Percentiles rank a stretch among this genome's conserved stretches.
Conservation (phyloP, 2,888 invertebrate genomes). For the Mythimna lalbum region DNA sequence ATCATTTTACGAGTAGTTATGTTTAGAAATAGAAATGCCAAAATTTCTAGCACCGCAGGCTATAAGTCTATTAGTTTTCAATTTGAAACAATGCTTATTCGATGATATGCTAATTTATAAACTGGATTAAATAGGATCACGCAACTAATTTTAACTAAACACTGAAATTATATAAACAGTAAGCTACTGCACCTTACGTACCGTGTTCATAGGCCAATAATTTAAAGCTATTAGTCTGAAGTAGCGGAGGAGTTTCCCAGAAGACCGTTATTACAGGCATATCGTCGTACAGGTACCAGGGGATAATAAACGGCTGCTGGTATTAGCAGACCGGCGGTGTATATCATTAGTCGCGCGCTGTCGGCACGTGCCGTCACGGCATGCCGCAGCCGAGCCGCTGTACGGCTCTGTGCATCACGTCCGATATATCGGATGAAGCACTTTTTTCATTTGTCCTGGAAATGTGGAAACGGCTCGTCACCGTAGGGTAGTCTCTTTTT, state of each 20-base stretch:
- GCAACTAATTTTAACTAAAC: slow-evolving; percentile 1
- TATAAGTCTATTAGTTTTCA: slow-evolving; percentile 4
- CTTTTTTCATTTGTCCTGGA: neutral
- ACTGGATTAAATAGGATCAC: neutral
- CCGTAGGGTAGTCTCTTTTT: too few relatives aligned
- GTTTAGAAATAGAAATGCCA: slow-evolving; percentile 7
- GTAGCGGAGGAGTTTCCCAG: slow-evolving; percentile 65
- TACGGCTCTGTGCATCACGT: slow-evolving; percentile 15
- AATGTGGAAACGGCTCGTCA: neutral
- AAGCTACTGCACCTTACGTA: slow-evolving; percentile 38
- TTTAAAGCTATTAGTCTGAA: slow-evolving; percentile 61
- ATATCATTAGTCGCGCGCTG: slow-evolving; percentile 75
- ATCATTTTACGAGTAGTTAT: slow-evolving; percentile 9
- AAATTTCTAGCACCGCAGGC: neutral
- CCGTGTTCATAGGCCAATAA: slow-evolving; percentile 55
- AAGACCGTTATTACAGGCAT: slow-evolving; percentile 70
- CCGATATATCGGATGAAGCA: neutral
- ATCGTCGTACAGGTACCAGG: slow-evolving; percentile 61
- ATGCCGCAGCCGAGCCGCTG: slow-evolving; percentile 63
- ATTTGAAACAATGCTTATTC: slow-evolving; percentile 1
- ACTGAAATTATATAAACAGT: slow-evolving; percentile 28
- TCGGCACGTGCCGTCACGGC: slow-evolving; percentile 75
- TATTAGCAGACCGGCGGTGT: slow-evolving; percentile 65
- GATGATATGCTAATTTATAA: neutral
- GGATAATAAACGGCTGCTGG: slow-evolving; percentile 73